Evolutionary conservation across 1,140 invertebrate species (phyloP).

Genomic region (Ctenoplectra terminalis): DNA sequence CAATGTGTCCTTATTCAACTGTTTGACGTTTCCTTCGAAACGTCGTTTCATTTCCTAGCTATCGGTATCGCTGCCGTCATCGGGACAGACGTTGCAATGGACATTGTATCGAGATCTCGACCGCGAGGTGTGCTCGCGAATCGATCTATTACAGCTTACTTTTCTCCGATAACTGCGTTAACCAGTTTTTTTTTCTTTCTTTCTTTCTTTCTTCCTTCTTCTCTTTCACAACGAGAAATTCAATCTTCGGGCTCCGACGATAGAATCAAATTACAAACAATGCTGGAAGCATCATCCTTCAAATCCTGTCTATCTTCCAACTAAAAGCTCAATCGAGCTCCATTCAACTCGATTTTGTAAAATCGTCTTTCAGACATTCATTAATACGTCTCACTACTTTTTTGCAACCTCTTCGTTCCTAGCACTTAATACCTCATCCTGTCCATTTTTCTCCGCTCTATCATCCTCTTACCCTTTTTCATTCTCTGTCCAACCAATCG

Average conservation of each 20-base stretch:
- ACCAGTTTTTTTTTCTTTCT: background rate
- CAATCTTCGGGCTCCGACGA: conserved; percentile 5
- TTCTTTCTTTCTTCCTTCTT: background rate
- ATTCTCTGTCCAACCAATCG: background rate
- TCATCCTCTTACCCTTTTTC: background rate
- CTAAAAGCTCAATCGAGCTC: background rate
- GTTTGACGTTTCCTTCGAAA: conserved; percentile 67
- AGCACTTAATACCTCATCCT: background rate
- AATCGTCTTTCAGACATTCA: background rate
- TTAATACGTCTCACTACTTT: background rate
- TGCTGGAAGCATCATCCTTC: background rate
- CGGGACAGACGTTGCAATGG: conserved; percentile 58
- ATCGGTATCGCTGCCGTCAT: conserved; percentile 62
- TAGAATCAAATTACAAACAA: conserved; percentile 25
- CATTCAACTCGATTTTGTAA: background rate
- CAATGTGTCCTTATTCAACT: conserved; percentile 57
- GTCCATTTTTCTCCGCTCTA: background rate
- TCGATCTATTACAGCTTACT: conserved; percentile 42
- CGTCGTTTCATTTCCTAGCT: conserved; percentile 66
- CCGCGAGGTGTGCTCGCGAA: conserved; percentile 48
- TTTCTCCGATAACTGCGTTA: conserved; percentile 40
- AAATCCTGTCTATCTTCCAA: background rate
- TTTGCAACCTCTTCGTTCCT: background rate
- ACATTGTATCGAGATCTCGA: conserved; percentile 64
- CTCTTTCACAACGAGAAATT: conserved; percentile 8